phyloP scores from a whole-genome alignment of 2,888 invertebrate genomes.

The Noctua pronuba region DNA sequence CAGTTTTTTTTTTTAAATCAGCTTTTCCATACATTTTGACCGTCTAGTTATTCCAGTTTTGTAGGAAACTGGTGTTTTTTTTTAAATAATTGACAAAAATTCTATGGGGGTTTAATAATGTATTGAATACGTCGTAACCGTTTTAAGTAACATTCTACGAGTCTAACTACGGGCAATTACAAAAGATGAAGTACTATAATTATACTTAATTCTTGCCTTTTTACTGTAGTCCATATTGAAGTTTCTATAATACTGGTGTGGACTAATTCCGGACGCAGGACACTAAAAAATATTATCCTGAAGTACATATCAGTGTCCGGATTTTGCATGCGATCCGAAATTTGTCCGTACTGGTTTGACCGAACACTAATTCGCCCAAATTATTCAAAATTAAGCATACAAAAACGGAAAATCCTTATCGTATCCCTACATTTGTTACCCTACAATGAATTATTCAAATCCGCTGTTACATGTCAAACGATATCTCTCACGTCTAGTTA shows the following conservation, averaged over 20 bases:
- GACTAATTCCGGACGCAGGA: neutral
- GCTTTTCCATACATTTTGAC: too few species aligned
- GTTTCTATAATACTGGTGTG: neutral
- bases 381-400: constrained; percentile 2
- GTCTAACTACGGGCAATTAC: neutral
- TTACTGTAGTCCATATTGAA: neutral
- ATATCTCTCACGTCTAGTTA: neutral
- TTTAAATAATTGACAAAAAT: too few species aligned
- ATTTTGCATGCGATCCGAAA: neutral
- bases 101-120: too few species aligned
- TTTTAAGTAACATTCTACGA: neutral
- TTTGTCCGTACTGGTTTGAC: neutral
- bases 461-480: constrained; percentile 17
- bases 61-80: too few species aligned
- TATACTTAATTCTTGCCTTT: neutral
- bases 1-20: too few species aligned
- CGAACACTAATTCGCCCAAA: neutral
- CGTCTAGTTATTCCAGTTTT: too few species aligned
- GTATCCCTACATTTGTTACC: constrained; percentile 20
- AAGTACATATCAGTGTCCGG: neutral
- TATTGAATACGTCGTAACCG: too few species aligned
- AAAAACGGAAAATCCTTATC: constrained; percentile 8
- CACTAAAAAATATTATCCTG: neutral
- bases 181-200: neutral
- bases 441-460: constrained; percentile 54